phyloP scores from a whole-genome alignment of 2,113 vertebrate genomes.

The Mormoops blainvillei region DNA sequence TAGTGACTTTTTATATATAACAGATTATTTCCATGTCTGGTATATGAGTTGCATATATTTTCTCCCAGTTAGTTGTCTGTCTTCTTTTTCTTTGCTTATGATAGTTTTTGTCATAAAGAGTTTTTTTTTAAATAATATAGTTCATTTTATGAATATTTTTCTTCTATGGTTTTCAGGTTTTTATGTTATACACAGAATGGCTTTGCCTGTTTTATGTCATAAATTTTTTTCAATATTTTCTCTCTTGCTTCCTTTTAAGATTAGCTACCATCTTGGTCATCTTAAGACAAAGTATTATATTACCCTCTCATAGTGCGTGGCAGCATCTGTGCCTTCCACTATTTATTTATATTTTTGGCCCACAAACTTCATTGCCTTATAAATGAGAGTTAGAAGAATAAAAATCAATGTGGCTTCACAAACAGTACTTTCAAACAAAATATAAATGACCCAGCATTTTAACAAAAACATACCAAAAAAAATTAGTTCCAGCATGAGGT shows the following conservation, averaged over 20 bases:
- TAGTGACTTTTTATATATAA: not conserved
- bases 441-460: not conserved
- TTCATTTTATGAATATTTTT: not conserved
- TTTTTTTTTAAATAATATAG: not conserved
- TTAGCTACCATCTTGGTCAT: not conserved
- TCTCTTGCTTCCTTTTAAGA: not conserved
- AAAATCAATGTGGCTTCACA: not conserved
- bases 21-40: not conserved
- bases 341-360: not conserved
- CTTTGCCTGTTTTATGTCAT: not conserved
- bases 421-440: constrained; percentile 25
- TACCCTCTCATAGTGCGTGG: not conserved
- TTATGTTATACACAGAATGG: not conserved
- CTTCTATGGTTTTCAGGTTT: not conserved
- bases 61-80: not conserved
- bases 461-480: constrained; percentile 11
- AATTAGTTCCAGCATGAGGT: not conserved
- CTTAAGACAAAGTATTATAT: not conserved
- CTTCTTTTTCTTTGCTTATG: not conserved
- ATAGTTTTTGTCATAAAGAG: not conserved
- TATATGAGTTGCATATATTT: not conserved
- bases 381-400: not conserved
- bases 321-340: not conserved
- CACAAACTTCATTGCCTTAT: not conserved
- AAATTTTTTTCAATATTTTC: not conserved